A percentile compares a stretch with the other conserved stretches of the same genome.
Conservation (phyloP, 2,888 invertebrate species). For the Criorhina ranunculi region DNA sequence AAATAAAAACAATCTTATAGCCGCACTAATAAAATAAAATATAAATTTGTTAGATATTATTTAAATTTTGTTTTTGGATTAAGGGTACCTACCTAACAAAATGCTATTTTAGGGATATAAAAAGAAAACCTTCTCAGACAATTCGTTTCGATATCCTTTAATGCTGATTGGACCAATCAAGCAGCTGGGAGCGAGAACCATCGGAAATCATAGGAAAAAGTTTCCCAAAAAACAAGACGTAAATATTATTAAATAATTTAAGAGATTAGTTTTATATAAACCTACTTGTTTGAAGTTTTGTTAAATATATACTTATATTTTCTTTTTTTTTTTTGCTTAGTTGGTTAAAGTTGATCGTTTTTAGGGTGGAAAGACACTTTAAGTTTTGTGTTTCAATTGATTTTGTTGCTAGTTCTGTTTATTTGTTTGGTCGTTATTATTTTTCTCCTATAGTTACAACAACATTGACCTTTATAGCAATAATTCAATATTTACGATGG, state of each 20-base stretch:
- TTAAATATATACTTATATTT: background rate
- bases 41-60: slow-evolving; percentile 14
- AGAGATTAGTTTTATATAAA: background rate
- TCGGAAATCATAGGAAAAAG: slow-evolving; percentile 83
- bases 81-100: slow-evolving; percentile 50
- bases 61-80: slow-evolving; percentile 9
- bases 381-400: background rate
- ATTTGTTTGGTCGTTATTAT: slow-evolving; percentile 1
- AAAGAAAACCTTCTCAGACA: slow-evolving; percentile 80
- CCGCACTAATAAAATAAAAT: slow-evolving; percentile 52
- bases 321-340: slow-evolving; percentile 18
- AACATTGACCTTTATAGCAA: slow-evolving; percentile 28
- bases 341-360: slow-evolving; percentile 5
- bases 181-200: slow-evolving; percentile 83
- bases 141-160: slow-evolving; percentile 84
- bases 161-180: slow-evolving; percentile 84
- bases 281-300: background rate
- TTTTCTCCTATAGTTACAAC: slow-evolving; percentile 13
- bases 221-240: slow-evolving; percentile 84
- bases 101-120: slow-evolving; percentile 78
- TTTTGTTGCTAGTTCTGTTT: slow-evolving; percentile 32
- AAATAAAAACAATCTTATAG: slow-evolving; percentile 2
- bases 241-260: slow-evolving; percentile 80
- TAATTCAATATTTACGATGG: slow-evolving; percentile 35
- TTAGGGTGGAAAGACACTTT: background rate